Conservation (phyloP, 2,888 invertebrate genomes). For the Oegoconia quadripuncta region DNA sequence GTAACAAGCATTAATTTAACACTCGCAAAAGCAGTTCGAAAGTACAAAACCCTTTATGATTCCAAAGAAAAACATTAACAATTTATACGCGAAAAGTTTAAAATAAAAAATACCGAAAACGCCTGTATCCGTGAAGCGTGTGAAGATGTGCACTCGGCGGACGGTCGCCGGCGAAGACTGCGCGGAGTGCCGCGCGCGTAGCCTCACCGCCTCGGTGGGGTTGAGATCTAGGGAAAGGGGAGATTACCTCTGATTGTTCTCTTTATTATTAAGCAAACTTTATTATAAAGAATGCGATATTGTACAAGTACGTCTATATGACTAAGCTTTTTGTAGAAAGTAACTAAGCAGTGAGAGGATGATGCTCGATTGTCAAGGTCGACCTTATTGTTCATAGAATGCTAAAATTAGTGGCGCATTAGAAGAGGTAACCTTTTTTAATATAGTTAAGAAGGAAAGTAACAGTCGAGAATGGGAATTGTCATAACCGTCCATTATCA, state of each 20-base stretch:
- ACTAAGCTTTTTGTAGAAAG: slow-evolving; percentile 1
- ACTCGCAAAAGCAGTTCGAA: slow-evolving; percentile 19
- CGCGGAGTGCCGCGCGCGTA: slow-evolving; percentile 29
- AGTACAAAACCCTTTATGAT: slow-evolving; percentile 8
- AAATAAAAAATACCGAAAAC: slow-evolving; percentile 28
- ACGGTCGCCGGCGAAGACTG: slow-evolving; percentile 44
- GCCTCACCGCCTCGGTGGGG: slow-evolving; percentile 29
- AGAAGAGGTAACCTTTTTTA: too few species aligned
- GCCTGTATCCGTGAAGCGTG: slow-evolving; percentile 27
- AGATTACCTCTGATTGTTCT: slow-evolving; percentile 22
- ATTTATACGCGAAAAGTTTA: slow-evolving; percentile 14
- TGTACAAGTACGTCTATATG: slow-evolving; percentile 1
- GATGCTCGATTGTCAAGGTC: slow-evolving; percentile 1
- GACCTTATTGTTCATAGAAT: background rate
- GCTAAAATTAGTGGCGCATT: too few species aligned
- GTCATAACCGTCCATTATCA: too few species aligned
- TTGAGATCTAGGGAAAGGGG: slow-evolving; percentile 15
- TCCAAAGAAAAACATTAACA: slow-evolving; percentile 15
- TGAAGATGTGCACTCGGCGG: slow-evolving; percentile 48
- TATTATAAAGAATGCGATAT: slow-evolving; percentile 10
- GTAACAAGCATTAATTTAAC: slow-evolving; percentile 2
- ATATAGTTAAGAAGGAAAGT: too few species aligned
- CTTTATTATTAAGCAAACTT: slow-evolving; percentile 38
- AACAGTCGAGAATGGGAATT: too few species aligned
- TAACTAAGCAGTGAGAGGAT: background rate